Evolutionary conservation across 1,140 invertebrate species (phyloP).

Genomic region (Calycopis cecrops): DNA sequence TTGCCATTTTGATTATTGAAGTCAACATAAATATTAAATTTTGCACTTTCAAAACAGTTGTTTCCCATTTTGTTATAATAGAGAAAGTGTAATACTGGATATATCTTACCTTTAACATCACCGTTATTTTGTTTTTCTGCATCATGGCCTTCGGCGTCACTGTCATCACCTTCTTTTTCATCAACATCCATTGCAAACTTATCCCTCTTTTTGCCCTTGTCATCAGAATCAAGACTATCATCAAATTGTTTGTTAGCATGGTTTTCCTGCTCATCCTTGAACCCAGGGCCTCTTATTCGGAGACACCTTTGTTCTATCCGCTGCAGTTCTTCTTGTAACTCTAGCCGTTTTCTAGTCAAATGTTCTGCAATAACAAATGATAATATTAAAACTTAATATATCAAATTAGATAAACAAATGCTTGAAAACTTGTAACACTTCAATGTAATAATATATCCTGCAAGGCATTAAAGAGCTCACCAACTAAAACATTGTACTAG

Average conservation of each 20-base stretch:
- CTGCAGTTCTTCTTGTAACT: conserved; percentile 56
- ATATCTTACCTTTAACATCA: conserved; percentile 13
- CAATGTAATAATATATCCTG: no score
- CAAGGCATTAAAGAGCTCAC: no score
- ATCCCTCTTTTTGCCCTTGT: conserved; percentile 43
- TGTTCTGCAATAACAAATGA: conserved; percentile 46
- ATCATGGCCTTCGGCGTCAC: conserved; percentile 37
- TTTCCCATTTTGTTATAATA: no score
- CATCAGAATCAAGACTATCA: conserved; percentile 23
- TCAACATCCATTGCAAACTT: conserved; percentile 60
- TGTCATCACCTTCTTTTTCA: conserved; percentile 49
- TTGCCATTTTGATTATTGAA: no score
- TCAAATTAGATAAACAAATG: no score
- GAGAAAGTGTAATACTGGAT: no score
- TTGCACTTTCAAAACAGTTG: no score
- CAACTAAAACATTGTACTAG: no score
- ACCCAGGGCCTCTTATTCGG: conserved; percentile 33
- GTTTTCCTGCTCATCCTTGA: conserved; percentile 41
- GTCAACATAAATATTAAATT: no score
- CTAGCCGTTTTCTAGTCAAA: conserved; percentile 60
- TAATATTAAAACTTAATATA: no score
- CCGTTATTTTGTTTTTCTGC: conserved; percentile 26
- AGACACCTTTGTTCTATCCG: conserved; percentile 62
- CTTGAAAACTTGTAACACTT: no score
- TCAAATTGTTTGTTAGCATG: conserved; percentile 13